Base-by-base conservation (phyloP, 2,888 invertebrate species). In the Didymodactylos carnosus region DNA sequence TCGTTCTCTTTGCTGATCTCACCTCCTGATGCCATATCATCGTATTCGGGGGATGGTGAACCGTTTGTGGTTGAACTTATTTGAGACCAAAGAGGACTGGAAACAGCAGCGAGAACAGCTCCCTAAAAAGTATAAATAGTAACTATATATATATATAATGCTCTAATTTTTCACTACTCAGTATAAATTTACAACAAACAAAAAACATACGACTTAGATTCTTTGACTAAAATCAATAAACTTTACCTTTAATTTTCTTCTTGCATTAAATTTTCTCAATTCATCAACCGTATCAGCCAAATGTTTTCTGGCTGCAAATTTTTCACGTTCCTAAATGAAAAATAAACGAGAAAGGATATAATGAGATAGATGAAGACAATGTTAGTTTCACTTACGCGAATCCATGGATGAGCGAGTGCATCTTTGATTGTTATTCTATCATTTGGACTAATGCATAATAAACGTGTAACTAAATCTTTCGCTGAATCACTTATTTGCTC, bases 371-470 rank as follows among this genome's bases (percentile, higher is more conserved):
- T n/a, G n/a, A n/a, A n/a, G n/a, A n/a, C n/a, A n/a, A n/a, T n/a
- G n/a, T n/a, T n/a, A n/a, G 5, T 27, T 10, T n/a, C 7, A 62
- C 62, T 35, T 19, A 94, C 86, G 91, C 88, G 49, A 81, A 98
- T 89, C 97, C 97, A 98, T 78, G 91, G 90, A 85, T 98, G 98
- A 82, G 91, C 90, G 76, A 98, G 88, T 76, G 94, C 93, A 84
- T 95, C 92, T 81, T 93, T 92, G 80, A 95, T 92, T 75, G 92
- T 92, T 81, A 94, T 90, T 82, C 97, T 87, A 83, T 92, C 90
- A 78, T 90, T 89, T 76, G 91, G 91, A 84, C 97, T 94, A 69
- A 91, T 88, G 27, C 90, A 89, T 78, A 98, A 87, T 93, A 98
- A 92, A 81, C 90, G 88, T 81, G 90, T 89, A 73, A 98, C 89